Base-by-base conservation (phyloP, 2,888 invertebrate species). In the Cephus runcator region DNA sequence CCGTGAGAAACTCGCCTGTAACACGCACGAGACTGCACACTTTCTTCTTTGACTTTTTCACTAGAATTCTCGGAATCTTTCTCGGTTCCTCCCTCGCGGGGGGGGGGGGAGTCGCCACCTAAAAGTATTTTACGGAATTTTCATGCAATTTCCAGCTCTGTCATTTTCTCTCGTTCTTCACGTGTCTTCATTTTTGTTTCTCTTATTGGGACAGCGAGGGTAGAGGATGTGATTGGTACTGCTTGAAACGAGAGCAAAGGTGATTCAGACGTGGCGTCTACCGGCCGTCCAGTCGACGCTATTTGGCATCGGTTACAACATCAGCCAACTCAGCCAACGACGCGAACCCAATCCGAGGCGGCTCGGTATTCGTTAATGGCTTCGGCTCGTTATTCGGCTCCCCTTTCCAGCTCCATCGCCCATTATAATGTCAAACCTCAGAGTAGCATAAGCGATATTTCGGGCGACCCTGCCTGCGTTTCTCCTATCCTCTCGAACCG, bases 1-100 rank as follows among this genome's bases (percentile, higher is more conserved):
- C 90, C 90, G 90, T 90, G 90, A 90, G 90, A 90, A 90, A 90
- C 89, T 89, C 81, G 85, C 83, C 84, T 84, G 87, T 85, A 90
- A 89, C 90, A 89, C 90, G 89, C 90, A 89, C 87, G 87, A 86
- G 80, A 76, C 80, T 79, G 40, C 40, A 40, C 40, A 40, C 40
- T 40, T 40, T 40, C 40, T 40, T 40, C 40, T 40, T 40, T 40
- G 40, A 40, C 40, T 40, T 40, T 40, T 40, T 40, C 40, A 40
- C 40, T 40, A 40, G 40, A 40, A 40, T 40, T 40, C 40, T 6
- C 15, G 12, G 12, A 40, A 40, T 40, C 40, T 40, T 15, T 4
- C 4, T 1, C 4, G 12, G 15, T 12, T 4, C 40, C 12, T 15
- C 15, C 4, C 40, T 40, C 40, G 15, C 40, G 12, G 4, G 34